A percentile compares a stretch with the other conserved stretches of the same genome.
These are phyloP conservation scores for Zonotrichia albicollis DNA, from an alignment of 2,797 vertebrate species.

Conservation along the genomic window DNA sequence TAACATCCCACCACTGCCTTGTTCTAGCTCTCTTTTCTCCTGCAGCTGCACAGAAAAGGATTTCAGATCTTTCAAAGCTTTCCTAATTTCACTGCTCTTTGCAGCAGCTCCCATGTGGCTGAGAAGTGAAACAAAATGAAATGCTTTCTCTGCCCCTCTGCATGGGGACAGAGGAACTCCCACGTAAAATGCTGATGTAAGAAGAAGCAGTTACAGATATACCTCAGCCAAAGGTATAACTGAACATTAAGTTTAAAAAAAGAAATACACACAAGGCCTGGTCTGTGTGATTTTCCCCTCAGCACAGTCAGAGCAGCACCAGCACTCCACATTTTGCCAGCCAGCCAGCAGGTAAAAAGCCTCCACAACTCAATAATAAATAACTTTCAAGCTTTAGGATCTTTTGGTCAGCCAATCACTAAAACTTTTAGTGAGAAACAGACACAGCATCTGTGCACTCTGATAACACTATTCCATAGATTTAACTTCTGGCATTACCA, in stretches of 20 bases:
- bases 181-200: neutral
- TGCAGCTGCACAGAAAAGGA: neutral
- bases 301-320: neutral
- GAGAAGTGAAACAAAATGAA: constrained; percentile 21
- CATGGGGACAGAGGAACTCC: constrained; percentile 1
- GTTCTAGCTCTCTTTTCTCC: neutral
- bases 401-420: neutral
- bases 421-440: neutral
- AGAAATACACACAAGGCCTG: neutral
- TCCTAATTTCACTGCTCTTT: neutral
- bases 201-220: neutral
- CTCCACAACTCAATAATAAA: neutral
- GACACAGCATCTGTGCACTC: neutral
- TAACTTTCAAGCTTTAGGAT: neutral
- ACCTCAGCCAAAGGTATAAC: neutral
- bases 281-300: neutral
- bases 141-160: neutral
- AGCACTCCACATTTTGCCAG: neutral
- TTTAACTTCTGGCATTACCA: neutral
- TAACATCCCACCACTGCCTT: neutral
- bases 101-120: neutral
- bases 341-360: constrained; percentile 33
- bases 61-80: neutral
- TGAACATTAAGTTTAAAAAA: neutral
- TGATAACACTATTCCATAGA: neutral